A percentile compares a stretch with the other conserved stretches of the same genome.
Evolutionary conservation across 1,140 invertebrate species (phyloP).

Genomic region (Lineus longissimus): DNA sequence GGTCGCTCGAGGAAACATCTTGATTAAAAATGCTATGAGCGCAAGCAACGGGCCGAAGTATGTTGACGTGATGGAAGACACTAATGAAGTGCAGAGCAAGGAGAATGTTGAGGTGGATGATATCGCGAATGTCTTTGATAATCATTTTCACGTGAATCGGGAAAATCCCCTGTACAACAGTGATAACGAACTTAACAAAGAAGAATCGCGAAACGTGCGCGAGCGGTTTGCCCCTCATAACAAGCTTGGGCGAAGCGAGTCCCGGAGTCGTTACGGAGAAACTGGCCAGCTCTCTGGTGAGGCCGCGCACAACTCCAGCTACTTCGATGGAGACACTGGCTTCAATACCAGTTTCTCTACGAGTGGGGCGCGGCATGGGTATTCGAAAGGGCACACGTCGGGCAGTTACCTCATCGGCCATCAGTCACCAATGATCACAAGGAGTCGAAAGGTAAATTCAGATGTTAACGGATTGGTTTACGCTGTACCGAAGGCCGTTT

Average conservation of each 20-base stretch:
- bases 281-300: too few species aligned
- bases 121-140: not conserved
- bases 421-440: too few species aligned
- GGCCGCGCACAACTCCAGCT: too few species aligned
- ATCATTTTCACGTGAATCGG: not conserved
- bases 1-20: not conserved
- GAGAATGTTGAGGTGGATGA: not conserved
- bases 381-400: not conserved
- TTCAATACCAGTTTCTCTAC: too few species aligned
- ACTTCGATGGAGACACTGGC: too few species aligned
- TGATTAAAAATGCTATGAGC: not conserved
- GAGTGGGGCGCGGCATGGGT: too few species aligned
- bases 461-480: not conserved
- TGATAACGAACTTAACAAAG: not conserved
- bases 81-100: not conserved
- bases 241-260: too few species aligned
- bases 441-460: not conserved
- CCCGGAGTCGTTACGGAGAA: too few species aligned
- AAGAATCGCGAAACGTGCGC: not conserved
- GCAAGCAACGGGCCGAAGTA: not conserved
- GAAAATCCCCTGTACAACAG: conserved; percentile 1
- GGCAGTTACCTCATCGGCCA: not conserved
- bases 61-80: not conserved
- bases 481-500: not conserved
- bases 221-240: too few species aligned